These are phyloP conservation scores for Chionoecetes opilio DNA, from an alignment of 1,140 invertebrate genomes.

Conservation along the genomic window DNA sequence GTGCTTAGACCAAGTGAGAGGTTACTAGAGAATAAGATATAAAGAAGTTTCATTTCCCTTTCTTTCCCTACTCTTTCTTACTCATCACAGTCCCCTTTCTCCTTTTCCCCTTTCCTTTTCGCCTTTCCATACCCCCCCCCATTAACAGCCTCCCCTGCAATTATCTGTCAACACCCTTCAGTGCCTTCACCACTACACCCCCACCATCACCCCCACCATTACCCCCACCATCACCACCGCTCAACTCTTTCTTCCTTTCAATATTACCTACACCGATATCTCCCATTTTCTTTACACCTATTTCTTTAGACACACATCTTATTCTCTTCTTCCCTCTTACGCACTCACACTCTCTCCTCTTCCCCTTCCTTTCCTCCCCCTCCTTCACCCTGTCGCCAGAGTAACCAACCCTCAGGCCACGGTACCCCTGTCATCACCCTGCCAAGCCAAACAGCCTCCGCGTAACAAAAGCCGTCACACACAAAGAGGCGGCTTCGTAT, in stretches of 20 bases:
- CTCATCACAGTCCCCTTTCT: not conserved
- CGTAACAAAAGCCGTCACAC: slow-evolving; percentile 16
- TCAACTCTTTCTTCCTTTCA: too few species aligned
- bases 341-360: not conserved
- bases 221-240: not conserved
- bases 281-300: too few species aligned
- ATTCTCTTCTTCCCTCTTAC: not conserved
- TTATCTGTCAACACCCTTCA: not conserved
- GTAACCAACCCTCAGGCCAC: not conserved
- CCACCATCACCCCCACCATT: not conserved
- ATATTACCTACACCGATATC: not conserved
- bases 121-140: not conserved
- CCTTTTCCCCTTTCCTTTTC: not conserved
- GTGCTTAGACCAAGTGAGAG: too few species aligned
- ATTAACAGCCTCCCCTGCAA: not conserved
- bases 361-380: not conserved
- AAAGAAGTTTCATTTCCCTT: not conserved
- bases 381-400: not conserved
- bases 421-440: not conserved
- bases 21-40: too few species aligned
- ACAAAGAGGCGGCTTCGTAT: not conserved
- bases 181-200: not conserved
- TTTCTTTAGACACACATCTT: not conserved
- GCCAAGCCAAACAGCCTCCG: not conserved
- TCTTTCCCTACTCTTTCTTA: not conserved